Base-by-base conservation (phyloP, 2,113 vertebrate genomes). In the Tragulus kanchil region DNA sequence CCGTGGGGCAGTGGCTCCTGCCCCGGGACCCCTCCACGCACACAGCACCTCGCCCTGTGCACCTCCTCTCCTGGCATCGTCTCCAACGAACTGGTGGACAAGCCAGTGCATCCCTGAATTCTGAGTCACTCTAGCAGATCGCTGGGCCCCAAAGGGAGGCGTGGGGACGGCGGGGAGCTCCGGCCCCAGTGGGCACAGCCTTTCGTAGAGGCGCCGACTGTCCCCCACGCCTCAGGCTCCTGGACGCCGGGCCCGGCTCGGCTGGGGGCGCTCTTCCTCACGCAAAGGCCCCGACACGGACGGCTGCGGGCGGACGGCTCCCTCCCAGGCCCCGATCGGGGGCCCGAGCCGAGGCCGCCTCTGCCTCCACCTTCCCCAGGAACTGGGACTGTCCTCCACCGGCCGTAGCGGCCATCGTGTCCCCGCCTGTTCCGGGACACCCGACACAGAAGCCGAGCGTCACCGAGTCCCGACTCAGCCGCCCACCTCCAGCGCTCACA, bases 41-140 rank as follows among this genome's bases (percentile, higher is more conserved):
- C 10, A 36, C 36, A 36, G 36, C 36, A 6, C 45, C 45, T 48
- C 3, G 0, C 73, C 58, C 84, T 0, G 0, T 8, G 7, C 4
- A 10, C 1, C 14, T 65, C 50, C 45, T 17, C n/a, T 3, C 2
- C 50, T 0, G 61, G 36, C n/a, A 0, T 0, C 5, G 8, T 26
- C 83, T 14, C 8, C 2, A 3, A 45, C 2, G 14, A 50, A 19
- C 61, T 4, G 82, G 65, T 14, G 1, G 4, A 56, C 28, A n/a
- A 56, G 54, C 9, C 11, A 12, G 10, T 14, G 36, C 14, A 3
- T 19, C 28, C 71, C 71, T 4, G 36, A 67, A 50, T 48, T 25
- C 59, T 13, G 36, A 67, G 92, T 61, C 0, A 1, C 14, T 7
- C 36, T 5, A 19, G 59, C 36, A 25, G 58, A n/a, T n/a, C 10